Evolutionary conservation across 2,797 vertebrate species (phyloP), one percentile per base, ranked within the genome.

Genomic region (Scarus forsteni): DNA sequence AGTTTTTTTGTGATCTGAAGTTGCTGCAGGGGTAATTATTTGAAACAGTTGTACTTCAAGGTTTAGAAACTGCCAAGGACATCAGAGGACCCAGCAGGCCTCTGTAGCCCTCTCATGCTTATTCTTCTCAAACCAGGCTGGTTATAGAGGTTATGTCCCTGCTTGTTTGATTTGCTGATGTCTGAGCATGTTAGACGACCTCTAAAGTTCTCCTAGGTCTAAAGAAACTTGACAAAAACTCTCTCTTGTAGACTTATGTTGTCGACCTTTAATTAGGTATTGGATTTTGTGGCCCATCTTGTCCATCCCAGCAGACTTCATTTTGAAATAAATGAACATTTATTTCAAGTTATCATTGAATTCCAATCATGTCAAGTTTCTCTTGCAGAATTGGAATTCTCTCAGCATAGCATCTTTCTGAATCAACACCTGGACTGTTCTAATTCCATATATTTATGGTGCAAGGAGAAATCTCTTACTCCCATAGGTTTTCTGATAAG

Each of bases 401-500:
- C 15, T 53, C 36, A 46, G 57, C 14, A 8, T 39, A 35, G 38
- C 46, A 63, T 39, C n/a, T 68, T 67, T 50, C 46, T 13, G 63
- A 50, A 70, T 67, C 15, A 52, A 16, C 27, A 43, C 55, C 27
- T 10, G 50, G 18, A 63, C 48, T 49, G 57, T 43, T 5, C 53
- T 66, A 36, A 51, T 9, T 58, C 42, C 40, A 36, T 35, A 34
- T 5, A 34, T 46, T 5, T 27, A 16, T 63, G n/a, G 46, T 36
- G 11, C 1, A 16, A 50, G n/a, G n/a, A 43, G 10, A 67, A 44
- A 12, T 60, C 15, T 75, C 70, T 61, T 18, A 19, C 19, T 40
- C 42, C 1, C 51, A 27, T 18, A 42, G 16, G 15, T 56, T 64
- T 60, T 60, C 34, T 50, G 58, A 69, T 82, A 70, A 68, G 53